A percentile compares a stretch with the other conserved stretches of the same genome.
These are phyloP conservation scores for Chrysomela aeneicollis DNA, from an alignment of 2,888 invertebrate species.

Conservation along the genomic window DNA sequence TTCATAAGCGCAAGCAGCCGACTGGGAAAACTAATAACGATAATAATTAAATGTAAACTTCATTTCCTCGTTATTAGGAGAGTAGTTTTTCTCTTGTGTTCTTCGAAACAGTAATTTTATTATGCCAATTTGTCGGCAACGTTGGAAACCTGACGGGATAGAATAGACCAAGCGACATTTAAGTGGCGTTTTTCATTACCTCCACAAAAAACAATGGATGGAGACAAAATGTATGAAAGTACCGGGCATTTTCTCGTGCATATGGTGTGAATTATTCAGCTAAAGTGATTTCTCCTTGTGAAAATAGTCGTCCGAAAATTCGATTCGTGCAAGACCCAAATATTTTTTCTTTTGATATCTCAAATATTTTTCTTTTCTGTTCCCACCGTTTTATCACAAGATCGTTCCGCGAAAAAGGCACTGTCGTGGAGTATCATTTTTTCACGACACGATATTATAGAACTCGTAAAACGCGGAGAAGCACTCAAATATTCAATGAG, in stretches of 20 bases:
- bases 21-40: conserved; percentile 31
- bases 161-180: conserved; percentile 38
- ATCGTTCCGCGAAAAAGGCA: neutral
- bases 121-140: conserved; percentile 41
- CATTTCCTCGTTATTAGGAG: conserved; percentile 37
- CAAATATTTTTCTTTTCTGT: too few relatives aligned
- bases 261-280: too few relatives aligned
- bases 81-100: conserved; percentile 33
- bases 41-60: conserved; percentile 40
- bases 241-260: too few relatives aligned
- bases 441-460: neutral
- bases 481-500: neutral
- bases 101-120: conserved; percentile 42
- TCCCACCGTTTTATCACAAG: neutral
- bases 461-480: neutral
- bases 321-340: too few relatives aligned
- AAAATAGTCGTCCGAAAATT: too few relatives aligned
- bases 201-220: conserved; percentile 33
- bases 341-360: too few relatives aligned
- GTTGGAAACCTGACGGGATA: conserved; percentile 31
- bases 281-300: too few relatives aligned
- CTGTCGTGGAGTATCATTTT: neutral
- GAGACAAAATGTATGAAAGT: conserved; percentile 29
- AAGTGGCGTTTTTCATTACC: conserved; percentile 38
- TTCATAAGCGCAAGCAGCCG: neutral